Base-by-base conservation (phyloP, 53 echinoderm and acorn worm species). In the Luidia sarsii region DNA sequence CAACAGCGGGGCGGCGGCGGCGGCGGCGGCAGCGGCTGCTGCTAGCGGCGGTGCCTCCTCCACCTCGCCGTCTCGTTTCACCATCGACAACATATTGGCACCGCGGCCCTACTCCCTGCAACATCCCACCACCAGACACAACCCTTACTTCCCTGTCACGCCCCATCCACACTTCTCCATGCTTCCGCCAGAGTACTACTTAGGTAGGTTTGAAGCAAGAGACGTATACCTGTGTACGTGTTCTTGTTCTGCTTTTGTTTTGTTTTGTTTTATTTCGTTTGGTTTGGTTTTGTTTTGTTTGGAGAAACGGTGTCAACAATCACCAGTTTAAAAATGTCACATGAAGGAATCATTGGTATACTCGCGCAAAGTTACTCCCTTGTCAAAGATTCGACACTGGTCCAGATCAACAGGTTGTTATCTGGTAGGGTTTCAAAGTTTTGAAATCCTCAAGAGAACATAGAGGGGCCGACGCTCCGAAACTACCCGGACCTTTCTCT, bases 41-140 rank as follows among this genome's bases (percentile, higher is more conserved):
- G 60, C 57, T 15, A 68, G 67, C 22, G 65, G 67, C 15, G 67
- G 80, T 61, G 85, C 49, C 16, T 39, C 79, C 0, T 79, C 85
- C 24, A 71, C 87, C 7, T 22, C 87, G 6, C 80, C 91, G 14
- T 95, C 95, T 1, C 55, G 72, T 34, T 95, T 95, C 70, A 87
- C 92, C 69, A 95, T 95, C 52, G 95, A 95, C 3, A 95, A 73
- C 56, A 95, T 95, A 39, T 85, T 95, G 25, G 89, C 95, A 2
- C 89, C 89, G 6, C 54, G 94, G 37, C 83, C 89, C 22, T 91
- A 84, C 50, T 54, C 88, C 56, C 63, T 48, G 32, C 94, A 62
- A 39, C 84, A 50, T 63, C 82, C 65, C 8, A n/a, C 55, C 66
- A 62, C 79, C 4, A 65, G 64, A 8, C 92, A 89, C 43, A 85